Conservation (phyloP, 2,888 invertebrate species). For the Baccha elongata region DNA sequence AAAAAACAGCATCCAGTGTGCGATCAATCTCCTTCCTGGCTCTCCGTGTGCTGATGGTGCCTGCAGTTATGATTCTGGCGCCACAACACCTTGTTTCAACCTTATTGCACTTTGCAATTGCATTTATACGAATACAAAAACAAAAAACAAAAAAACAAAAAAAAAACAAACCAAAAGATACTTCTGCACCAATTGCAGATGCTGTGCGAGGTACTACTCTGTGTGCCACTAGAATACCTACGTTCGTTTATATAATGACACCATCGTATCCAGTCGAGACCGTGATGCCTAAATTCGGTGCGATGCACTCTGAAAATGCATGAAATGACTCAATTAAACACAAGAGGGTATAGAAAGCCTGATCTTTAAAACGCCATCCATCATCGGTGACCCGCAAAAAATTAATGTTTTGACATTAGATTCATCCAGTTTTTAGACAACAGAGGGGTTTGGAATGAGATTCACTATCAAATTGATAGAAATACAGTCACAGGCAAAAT, state of each 20-base stretch:
- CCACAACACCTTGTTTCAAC: conserved; percentile 73
- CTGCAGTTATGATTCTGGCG: conserved; percentile 74
- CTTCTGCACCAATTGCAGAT: conserved; percentile 63
- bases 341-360: conserved; percentile 56
- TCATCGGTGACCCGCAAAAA: conserved; percentile 71
- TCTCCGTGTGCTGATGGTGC: conserved; percentile 60
- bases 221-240: conserved; percentile 22
- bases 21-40: conserved; percentile 71
- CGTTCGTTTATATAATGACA: conserved; percentile 36
- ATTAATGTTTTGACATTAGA: conserved; percentile 70
- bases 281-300: conserved; percentile 61
- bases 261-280: conserved; percentile 8
- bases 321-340: conserved; percentile 68
- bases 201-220: conserved; percentile 25
- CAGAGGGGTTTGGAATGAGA: conserved; percentile 10
- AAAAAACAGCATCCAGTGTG: conserved; percentile 66
- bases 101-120: conserved; percentile 71
- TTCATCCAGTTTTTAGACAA: conserved; percentile 56
- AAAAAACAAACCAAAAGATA: conserved; percentile 28
- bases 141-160: conserved; percentile 33
- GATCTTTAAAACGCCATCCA: conserved; percentile 71
- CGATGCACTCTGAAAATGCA: conserved; percentile 54
- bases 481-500: conserved; percentile 39
- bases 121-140: conserved; percentile 37
- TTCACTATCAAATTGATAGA: too few species aligned